Evolutionary conservation across 2,797 vertebrate genomes (phyloP).

Genomic region (Silurus lanzhouensis): DNA sequence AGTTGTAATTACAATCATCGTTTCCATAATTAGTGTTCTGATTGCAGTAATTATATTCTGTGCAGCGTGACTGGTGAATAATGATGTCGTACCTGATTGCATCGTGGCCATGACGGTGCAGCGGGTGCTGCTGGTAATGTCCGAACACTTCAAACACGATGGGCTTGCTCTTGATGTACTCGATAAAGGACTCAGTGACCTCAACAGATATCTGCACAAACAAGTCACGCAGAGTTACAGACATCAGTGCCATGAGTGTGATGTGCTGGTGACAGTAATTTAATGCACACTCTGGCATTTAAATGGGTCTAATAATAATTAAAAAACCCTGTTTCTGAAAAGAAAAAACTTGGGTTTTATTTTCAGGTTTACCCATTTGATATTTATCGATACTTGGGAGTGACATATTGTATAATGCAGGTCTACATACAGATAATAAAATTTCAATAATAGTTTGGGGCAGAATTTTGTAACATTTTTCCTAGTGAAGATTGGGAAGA

Average conservation of each 20-base stretch:
- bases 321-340: no score
- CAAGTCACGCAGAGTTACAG: neutral
- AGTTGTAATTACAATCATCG: neutral
- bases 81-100: conserved; percentile 78
- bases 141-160: conserved; percentile 99
- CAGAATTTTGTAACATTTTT: neutral
- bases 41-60: neutral
- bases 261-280: neutral
- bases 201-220: conserved; percentile 88
- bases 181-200: conserved; percentile 95
- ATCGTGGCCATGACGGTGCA: conserved; percentile 89
- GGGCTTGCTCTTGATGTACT: conserved; percentile 94
- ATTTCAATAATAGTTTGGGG: neutral
- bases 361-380: neutral
- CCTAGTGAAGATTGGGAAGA: neutral
- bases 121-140: conserved; percentile 95
- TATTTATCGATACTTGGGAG: neutral
- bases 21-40: neutral
- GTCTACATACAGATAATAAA: no score
- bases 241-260: neutral
- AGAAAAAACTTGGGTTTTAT: no score
- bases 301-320: neutral
- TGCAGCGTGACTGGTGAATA: neutral
- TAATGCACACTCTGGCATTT: neutral
- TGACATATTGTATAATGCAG: neutral